Evolutionary conservation across 92 coral and sea anemone species (phyloP), one percentile per base, ranked within the genome.

Genomic region (Chrysogorgia sp.): DNA sequence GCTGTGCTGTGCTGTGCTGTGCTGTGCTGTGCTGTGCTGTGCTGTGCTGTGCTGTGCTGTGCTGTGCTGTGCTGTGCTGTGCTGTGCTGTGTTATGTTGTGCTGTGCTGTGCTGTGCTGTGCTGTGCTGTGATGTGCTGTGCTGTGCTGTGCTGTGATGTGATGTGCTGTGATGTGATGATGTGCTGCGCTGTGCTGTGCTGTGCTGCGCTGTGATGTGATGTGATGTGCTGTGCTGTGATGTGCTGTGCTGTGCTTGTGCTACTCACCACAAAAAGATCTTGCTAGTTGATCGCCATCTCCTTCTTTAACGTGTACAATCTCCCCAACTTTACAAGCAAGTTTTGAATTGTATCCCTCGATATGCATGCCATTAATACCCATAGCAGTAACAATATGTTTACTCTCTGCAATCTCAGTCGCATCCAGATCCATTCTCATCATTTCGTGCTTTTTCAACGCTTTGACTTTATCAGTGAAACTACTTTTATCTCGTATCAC

Each of bases 251-350:
- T n/a, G n/a, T n/a, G n/a, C n/a, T n/a, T n/a, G n/a, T 58, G 23
- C 34, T 47, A 55, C 98, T 76, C 83, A 94, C 98, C 92, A 63
- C 98, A 94, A 22, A 80, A 60, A 7, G 96, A 79, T 48, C 96
- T 82, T 62, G 85, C 90, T 61, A 94, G 53, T 77, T 91, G 97
- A 47, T 96, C 77, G 48, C 79, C 88, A 34, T 71, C 79, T 33
- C 96, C 96, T 26, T 83, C 71, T 6, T 63, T 31, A 9, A 91
- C 80, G 40, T 67, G 71, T 75, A 87, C 26, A 14, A 87, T 89
- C 77, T 85, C 86, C n/a, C 92, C 90, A 15, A 58, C 76, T 28
- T 88, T 90, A 74, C 98, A 94, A 26, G 92, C 83, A 0, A 74
- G 86, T 21, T 86, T 68, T 24, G 92, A 82, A 21, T 70, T 67